phyloP scores from a whole-genome alignment of 37 sponge, comb jelly and placozoan genomes.

The Tethya wilhelma region DNA sequence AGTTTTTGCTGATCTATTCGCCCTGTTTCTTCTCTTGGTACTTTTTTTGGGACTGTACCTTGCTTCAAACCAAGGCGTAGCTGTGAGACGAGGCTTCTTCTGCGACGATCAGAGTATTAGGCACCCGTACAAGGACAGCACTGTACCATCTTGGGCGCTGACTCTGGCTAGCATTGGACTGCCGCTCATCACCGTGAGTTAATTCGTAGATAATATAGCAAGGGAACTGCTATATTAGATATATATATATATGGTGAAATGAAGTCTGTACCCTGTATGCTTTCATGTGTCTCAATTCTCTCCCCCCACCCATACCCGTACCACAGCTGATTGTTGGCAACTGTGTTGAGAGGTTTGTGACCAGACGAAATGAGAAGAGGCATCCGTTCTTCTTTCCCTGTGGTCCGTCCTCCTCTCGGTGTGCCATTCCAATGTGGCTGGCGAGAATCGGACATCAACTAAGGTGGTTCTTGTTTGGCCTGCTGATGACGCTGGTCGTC shows the following conservation, averaged over 20 bases:
- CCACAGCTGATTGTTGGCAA: not conserved
- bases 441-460: not conserved
- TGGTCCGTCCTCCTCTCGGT: not conserved
- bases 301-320: too few relatives aligned
- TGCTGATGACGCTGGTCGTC: constrained; percentile 38
- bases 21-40: not conserved
- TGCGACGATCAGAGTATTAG: constrained; percentile 67
- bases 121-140: constrained; percentile 32
- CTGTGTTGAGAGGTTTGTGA: not conserved
- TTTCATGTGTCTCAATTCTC: too few relatives aligned
- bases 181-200: not conserved
- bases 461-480: constrained; percentile 18
- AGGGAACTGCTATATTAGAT: too few relatives aligned
- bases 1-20: not conserved
- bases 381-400: not conserved
- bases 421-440: not conserved
- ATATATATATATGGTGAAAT: too few relatives aligned
- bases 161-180: not conserved
- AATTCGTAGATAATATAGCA: too few relatives aligned
- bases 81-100: constrained; percentile 55
- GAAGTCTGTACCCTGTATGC: too few relatives aligned
- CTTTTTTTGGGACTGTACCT: not conserved
- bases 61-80: not conserved
- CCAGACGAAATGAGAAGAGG: not conserved
- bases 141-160: constrained; percentile 30